These are phyloP conservation scores for Copidosoma floridanum DNA, from an alignment of 1,140 invertebrate genomes.

Conservation along the genomic window DNA sequence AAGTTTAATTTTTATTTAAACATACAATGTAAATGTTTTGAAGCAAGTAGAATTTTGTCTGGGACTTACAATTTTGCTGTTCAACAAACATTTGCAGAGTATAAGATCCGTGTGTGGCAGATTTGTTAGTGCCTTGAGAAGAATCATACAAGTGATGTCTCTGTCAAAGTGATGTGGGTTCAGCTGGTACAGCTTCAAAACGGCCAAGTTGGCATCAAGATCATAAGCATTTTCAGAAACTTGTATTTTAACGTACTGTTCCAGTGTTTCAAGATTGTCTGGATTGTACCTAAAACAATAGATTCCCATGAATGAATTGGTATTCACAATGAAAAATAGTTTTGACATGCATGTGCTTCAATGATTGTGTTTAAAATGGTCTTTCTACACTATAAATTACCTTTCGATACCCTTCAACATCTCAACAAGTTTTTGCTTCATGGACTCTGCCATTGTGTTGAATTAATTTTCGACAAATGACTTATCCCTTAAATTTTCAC, in stretches of 20 bases:
- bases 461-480: too few relatives aligned
- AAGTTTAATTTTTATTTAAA: conserved; percentile 21
- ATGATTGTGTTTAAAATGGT: neutral
- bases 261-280: conserved; percentile 83
- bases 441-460: conserved; percentile 71
- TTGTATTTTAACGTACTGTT: conserved; percentile 91
- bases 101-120: conserved; percentile 96
- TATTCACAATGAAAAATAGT: neutral
- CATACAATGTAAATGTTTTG: conserved; percentile 81
- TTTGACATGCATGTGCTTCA: neutral
- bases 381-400: conserved; percentile 50
- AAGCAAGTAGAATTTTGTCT: too few relatives aligned
- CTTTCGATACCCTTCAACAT: conserved; percentile 80
- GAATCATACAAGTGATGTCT: conserved; percentile 79
- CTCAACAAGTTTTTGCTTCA: conserved; percentile 70
- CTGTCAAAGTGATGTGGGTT: conserved; percentile 87
- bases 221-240: conserved; percentile 92
- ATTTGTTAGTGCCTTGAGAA: conserved; percentile 93
- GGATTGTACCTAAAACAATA: conserved; percentile 80
- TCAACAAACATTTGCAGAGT: conserved; percentile 91
- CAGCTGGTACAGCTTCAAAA: conserved; percentile 89
- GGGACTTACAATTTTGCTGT: conserved; percentile 74
- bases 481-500: too few relatives aligned
- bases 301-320: neutral
- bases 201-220: conserved; percentile 92